Evolutionary conservation across 2,888 invertebrate species (phyloP).

Genomic region (Autographa pulchrina): DNA sequence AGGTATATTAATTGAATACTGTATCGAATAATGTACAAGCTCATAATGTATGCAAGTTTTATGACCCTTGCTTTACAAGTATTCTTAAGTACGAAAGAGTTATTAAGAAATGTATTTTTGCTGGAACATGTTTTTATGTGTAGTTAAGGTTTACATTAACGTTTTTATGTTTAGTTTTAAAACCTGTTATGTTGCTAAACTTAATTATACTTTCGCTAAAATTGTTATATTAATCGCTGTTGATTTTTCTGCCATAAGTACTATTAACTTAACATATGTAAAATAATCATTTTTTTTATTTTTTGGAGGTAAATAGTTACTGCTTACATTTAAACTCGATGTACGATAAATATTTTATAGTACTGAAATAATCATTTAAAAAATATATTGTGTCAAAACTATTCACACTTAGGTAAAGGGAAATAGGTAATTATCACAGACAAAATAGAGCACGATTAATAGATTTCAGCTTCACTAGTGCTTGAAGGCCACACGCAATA

Average conservation of each 20-base stretch:
- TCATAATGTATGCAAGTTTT: conserved; percentile 17
- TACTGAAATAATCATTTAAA: too few relatives aligned
- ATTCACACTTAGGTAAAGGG: not conserved
- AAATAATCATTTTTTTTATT: too few relatives aligned
- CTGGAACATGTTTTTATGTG: not conserved
- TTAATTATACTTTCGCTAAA: conserved; percentile 1
- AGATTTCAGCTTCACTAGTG: conserved; percentile 32
- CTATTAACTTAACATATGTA: too few relatives aligned
- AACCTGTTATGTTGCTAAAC: not conserved
- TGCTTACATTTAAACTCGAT: too few relatives aligned
- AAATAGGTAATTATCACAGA: not conserved
- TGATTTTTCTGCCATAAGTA: not conserved
- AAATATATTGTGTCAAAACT: not conserved
- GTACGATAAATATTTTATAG: too few relatives aligned
- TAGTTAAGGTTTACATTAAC: not conserved
- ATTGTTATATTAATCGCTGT: not conserved
- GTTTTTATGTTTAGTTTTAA: conserved; percentile 5
- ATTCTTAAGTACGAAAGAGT: conserved; percentile 10
- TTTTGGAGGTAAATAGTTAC: too few relatives aligned
- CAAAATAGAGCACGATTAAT: conserved; percentile 24
- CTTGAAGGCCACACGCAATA: conserved; percentile 31
- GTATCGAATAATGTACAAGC: conserved; percentile 10
- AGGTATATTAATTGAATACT: conserved; percentile 16
- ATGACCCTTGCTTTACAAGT: conserved; percentile 5
- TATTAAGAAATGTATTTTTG: conserved; percentile 9